Percentiles rank a stretch among this genome's conserved stretches.
Evolutionary conservation across 2,113 vertebrate species (phyloP).

Genomic region (Entomyzon cyanotis): DNA sequence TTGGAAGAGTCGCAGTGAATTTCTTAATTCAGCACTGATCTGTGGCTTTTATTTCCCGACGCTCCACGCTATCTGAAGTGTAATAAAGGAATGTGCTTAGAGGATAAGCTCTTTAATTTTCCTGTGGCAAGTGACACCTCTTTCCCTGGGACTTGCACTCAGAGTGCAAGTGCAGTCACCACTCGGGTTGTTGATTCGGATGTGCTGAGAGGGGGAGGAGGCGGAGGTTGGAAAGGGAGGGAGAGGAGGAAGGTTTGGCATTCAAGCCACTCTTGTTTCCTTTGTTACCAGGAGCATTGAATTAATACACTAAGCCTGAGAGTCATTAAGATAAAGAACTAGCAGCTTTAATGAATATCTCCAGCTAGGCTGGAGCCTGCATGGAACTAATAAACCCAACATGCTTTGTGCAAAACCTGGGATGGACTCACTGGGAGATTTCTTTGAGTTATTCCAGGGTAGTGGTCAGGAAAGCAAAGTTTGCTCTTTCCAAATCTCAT

Average conservation of each 20-base stretch:
- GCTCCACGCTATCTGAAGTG: fast-evolving
- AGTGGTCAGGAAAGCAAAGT: background rate
- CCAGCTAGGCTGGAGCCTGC: conserved; percentile 62
- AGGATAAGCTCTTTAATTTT: background rate
- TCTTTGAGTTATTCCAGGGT: background rate
- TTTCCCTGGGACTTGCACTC: background rate
- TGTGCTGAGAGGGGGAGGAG: background rate
- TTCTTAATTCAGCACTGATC: background rate
- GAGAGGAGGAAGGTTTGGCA: conserved; percentile 24
- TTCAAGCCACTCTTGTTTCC: conserved; percentile 38
- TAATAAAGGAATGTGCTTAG: background rate
- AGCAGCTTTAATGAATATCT: conserved; percentile 67
- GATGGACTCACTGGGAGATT: conserved; percentile 9
- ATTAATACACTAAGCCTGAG: conserved; percentile 63
- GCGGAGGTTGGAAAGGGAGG: background rate
- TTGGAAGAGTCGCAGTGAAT: background rate
- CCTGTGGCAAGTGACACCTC: background rate
- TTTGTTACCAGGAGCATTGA: conserved; percentile 60
- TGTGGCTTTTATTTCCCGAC: fast-evolving
- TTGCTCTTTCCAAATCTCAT: background rate
- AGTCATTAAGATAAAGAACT: conserved; percentile 70
- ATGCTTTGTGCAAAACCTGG: conserved; percentile 62
- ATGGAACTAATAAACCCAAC: conserved; percentile 60
- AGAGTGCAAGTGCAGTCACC: background rate
- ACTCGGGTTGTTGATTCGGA: background rate